Base-by-base conservation (phyloP, 2,888 invertebrate genomes). In the Drosophila parthenogenetica region DNA sequence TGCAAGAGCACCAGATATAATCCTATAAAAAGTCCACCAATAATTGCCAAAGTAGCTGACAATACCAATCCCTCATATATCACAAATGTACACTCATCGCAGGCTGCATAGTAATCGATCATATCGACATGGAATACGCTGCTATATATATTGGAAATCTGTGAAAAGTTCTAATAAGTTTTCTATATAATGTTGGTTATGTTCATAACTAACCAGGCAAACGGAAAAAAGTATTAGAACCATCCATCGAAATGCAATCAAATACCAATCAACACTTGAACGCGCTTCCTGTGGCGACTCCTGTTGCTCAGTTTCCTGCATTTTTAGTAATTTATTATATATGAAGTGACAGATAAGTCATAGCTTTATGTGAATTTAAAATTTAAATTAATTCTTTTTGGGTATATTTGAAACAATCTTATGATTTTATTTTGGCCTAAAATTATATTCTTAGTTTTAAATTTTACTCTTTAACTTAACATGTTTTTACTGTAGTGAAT, bases 131-230 rank as follows among this genome's bases (percentile, higher is more conserved):
- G 57, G 16, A 5, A 0, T 0, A 54, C 0, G 8, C 43, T 5
- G 10, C 55, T 46, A 0, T 0, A 0, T 0, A 58, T 1, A 46
- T 60, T 64, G 3, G 22, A 35, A 8, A 1, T 0, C 76, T 77
- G 19, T 2, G 16, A 8, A 13, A 46, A 2, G 14, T 5, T n/a
- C 0, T 7, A 8, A 2, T 2, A 4, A 7, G 29, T 29, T 1
- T 29, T 8, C 7, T 10, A 3, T 19, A 0, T 1, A 3, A n/a
- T n/a, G n/a, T n/a, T n/a, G n/a, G n/a, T 7, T 3, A 10, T 3
- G 10, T 14, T 13, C 0, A 0, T 17, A 5, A 79, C 77, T 53
- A 5, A 76, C 77, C 8, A 61, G 39, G 10, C 61, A 61, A 17
- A 7, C 0, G 4, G 53, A 1, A 16, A 60, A 42, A 0, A 39